phyloP scores from a whole-genome alignment of 1,140 invertebrate species.

The Macrobrachium nipponense region DNA sequence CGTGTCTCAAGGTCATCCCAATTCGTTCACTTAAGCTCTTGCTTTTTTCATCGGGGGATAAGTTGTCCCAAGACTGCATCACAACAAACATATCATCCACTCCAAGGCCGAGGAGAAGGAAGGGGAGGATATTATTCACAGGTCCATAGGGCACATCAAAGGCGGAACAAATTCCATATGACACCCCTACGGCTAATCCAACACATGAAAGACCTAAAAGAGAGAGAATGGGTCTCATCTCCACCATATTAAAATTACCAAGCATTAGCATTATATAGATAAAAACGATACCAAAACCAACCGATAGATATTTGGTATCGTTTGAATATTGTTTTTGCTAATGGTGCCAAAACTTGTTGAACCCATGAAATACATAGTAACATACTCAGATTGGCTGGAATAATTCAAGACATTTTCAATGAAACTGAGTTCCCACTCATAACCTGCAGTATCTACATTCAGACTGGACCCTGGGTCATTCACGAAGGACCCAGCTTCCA shows the following conservation, averaged over 20 bases:
- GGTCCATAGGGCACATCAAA: slow-evolving; percentile 82
- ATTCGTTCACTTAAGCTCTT: slow-evolving; percentile 68
- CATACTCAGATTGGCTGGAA: slow-evolving; percentile 2
- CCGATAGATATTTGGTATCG: slow-evolving; percentile 71
- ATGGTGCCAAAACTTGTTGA: slow-evolving; percentile 60
- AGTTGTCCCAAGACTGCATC: slow-evolving; percentile 64
- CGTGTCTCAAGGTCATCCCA: slow-evolving; percentile 70
- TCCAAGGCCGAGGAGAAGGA: slow-evolving; percentile 83
- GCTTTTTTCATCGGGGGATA: slow-evolving; percentile 65
- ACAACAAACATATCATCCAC: slow-evolving; percentile 87
- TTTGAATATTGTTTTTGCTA: slow-evolving; percentile 69
- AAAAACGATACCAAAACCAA: slow-evolving; percentile 73
- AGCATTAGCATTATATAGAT: slow-evolving; percentile 73
- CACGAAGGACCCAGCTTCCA: slow-evolving; percentile 76
- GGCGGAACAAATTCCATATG: slow-evolving; percentile 79
- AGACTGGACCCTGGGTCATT: slow-evolving; percentile 81
- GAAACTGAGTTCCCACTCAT: slow-evolving; percentile 59
- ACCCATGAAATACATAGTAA: slow-evolving; percentile 45
- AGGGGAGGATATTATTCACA: slow-evolving; percentile 84
- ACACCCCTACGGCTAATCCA: slow-evolving; percentile 78
- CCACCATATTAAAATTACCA: slow-evolving; percentile 71
- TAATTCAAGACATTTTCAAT: slow-evolving; percentile 46
- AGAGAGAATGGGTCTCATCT: slow-evolving; percentile 69
- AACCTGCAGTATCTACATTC: slow-evolving; percentile 72
- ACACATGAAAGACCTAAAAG: slow-evolving; percentile 50